A percentile compares a stretch with the other conserved stretches of the same genome.
phyloP scores from a whole-genome alignment of 2,888 invertebrate species.

The Coelinius sp. region DNA sequence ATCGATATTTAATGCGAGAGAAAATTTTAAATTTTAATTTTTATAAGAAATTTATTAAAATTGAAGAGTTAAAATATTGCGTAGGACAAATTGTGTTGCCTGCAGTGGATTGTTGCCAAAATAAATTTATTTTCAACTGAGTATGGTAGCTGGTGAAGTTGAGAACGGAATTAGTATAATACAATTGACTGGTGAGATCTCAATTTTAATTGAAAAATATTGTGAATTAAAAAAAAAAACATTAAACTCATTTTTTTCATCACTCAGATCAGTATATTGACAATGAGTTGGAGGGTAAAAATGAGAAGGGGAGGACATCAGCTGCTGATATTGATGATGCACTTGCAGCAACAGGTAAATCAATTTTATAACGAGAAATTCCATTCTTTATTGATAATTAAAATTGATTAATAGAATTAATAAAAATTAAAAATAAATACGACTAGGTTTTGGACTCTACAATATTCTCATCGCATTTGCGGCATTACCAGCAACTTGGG shows the following conservation, averaged over 20 bases:
- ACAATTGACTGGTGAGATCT: slow-evolving; percentile 20
- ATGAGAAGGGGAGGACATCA: not conserved
- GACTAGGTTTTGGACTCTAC: slow-evolving; percentile 78
- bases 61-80: too few relatives aligned
- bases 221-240: not conserved
- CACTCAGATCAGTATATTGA: not conserved
- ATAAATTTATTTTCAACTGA: not conserved
- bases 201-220: not conserved
- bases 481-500: slow-evolving; percentile 77
- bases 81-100: not conserved
- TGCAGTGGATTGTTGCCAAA: not conserved
- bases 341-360: slow-evolving; percentile 75
- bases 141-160: slow-evolving; percentile 4
- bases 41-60: not conserved
- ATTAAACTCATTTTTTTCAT: not conserved
- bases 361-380: not conserved
- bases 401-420: too few relatives aligned
- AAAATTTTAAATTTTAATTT: not conserved
- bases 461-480: slow-evolving; percentile 77
- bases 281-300: not conserved
- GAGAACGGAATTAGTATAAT: slow-evolving; percentile 26
- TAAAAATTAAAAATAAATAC: too few relatives aligned
- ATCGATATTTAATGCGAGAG: not conserved
- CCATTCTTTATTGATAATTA: not conserved
- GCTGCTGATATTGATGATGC: not conserved